Evolutionary conservation across 2,113 vertebrate species (phyloP).

Genomic region (Stercorarius parasiticus): DNA sequence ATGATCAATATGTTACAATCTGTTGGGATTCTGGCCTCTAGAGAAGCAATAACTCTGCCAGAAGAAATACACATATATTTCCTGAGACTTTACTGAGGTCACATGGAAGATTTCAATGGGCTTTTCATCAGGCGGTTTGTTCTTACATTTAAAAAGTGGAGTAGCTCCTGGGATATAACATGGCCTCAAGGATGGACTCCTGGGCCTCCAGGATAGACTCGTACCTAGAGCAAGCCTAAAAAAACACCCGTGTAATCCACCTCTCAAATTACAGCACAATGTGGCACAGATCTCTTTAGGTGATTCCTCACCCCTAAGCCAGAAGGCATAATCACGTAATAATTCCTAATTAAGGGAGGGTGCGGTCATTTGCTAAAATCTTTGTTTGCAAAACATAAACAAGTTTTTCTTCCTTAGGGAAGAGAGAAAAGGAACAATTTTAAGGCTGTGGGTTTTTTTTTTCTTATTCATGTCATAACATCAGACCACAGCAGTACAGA

Average conservation of each 20-base stretch:
- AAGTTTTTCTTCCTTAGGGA: slow-evolving; percentile 5
- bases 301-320: not conserved
- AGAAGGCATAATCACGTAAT: not conserved
- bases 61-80: not conserved
- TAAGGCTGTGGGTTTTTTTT: not conserved
- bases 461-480: not conserved
- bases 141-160: not conserved
- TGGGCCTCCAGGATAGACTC: not conserved
- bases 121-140: not conserved
- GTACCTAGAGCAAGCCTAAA: not conserved
- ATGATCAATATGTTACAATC: not conserved
- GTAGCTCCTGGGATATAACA: not conserved
- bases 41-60: not conserved
- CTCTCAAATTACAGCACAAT: not conserved
- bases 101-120: not conserved
- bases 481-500: not conserved
- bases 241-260: not conserved
- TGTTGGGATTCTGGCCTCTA: not conserved
- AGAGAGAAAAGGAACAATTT: not conserved
- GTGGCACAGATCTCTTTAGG: not conserved
- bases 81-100: not conserved
- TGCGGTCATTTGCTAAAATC: not conserved
- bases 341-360: not conserved
- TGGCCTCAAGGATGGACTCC: not conserved
- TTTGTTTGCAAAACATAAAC: slow-evolving; percentile 17